Conservation (phyloP, 2,113 vertebrate species). For the Spea bombifrons region DNA sequence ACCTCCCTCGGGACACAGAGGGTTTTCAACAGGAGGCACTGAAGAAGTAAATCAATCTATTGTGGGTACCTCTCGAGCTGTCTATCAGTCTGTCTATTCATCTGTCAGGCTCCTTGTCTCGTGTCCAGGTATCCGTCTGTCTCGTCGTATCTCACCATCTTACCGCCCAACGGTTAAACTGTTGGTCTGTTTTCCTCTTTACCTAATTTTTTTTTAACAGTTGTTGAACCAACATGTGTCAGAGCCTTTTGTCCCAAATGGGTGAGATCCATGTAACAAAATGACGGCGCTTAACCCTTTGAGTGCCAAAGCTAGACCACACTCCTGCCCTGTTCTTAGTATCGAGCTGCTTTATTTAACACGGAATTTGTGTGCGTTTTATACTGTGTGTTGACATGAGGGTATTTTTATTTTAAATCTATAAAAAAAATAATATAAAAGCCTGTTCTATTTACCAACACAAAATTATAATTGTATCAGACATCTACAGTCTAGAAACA, state of each 20-base stretch:
- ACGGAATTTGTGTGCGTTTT: too few species aligned
- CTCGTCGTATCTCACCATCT: conserved; percentile 1
- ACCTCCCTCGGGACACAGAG: conserved; percentile 34
- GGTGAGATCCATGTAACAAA: too few species aligned
- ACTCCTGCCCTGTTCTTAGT: too few species aligned
- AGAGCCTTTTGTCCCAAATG: neutral
- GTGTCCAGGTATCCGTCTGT: conserved; percentile 12
- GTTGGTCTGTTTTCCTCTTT: neutral
- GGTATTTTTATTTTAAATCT: too few species aligned
- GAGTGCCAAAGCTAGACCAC: too few species aligned
- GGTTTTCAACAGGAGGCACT: conserved; percentile 37
- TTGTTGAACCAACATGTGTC: neutral
- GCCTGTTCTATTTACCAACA: too few species aligned
- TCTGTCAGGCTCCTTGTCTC: conserved; percentile 10
- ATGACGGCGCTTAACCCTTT: too few species aligned
- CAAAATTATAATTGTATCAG: too few species aligned
- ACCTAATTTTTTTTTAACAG: neutral
- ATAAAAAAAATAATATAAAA: too few species aligned
- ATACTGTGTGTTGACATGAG: too few species aligned
- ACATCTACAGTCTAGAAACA: too few species aligned
- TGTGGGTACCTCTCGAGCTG: conserved; percentile 33
- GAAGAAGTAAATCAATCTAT: conserved; percentile 41
- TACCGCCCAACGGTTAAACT: neutral
- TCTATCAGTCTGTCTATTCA: conserved; percentile 34
- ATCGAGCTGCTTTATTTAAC: too few species aligned